Base-by-base conservation (phyloP, 2,888 invertebrate genomes). In the Aphidoletes aphidimyza region DNA sequence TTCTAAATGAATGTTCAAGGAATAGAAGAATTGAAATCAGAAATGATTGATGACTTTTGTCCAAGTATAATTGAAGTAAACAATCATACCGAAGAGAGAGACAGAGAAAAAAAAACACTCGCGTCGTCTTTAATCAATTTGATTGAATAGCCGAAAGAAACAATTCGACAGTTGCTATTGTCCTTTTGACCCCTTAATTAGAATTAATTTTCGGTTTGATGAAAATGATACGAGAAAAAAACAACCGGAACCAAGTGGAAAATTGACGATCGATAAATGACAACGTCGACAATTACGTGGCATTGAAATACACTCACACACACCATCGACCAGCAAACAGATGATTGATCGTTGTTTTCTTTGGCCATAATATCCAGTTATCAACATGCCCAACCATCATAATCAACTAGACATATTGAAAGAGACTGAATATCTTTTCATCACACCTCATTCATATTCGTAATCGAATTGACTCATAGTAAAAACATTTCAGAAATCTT, bases 291-390 rank as follows among this genome's bases (percentile, higher is more conserved):
- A 30, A 69, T 69, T 69, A 30, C n/a, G 3, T 54, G 26, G 22
- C 54, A 30, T 3, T 69, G 69, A 69, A 26, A 69, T 30, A 69
- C 34, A 30, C 26, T 30, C 14, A 14, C 17, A 69, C n/a, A 26
- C 26, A 30, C 30, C 69, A 69, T 30, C 26, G 26, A 3, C 69
- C 14, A 69, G 9, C 14, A 69, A 19, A 69, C 26, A 69, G 8
- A 30, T 69, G 69, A 69, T 69, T 69, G 69, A 69, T 69, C 30
- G 69, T n/a, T n/a, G n/a, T n/a, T n/a, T n/a, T n/a, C n/a, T n/a
- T n/a, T n/a, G n/a, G n/a, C n/a, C n/a, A n/a, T n/a, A n/a, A n/a
- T n/a, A n/a, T n/a, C n/a, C n/a, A n/a, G n/a, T n/a, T n/a, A n/a
- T n/a, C n/a, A n/a, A n/a, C n/a, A n/a, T n/a, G n/a, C n/a, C n/a